Conservation (phyloP, 2,797 vertebrate species). For the Melanotaenia maccullochi region DNA sequence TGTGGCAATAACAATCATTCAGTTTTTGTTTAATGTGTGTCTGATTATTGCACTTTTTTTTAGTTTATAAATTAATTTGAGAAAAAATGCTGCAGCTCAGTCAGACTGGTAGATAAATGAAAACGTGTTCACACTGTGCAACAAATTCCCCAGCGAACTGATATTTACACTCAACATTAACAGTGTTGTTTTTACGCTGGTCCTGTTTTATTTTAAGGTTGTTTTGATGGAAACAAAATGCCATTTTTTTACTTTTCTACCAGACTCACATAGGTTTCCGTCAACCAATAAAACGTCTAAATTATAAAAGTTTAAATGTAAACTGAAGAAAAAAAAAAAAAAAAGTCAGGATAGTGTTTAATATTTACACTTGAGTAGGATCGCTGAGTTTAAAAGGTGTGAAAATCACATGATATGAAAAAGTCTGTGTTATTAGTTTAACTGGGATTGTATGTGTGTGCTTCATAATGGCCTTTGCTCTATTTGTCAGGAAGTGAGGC, state of each 20-base stretch:
- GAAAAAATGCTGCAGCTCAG: neutral
- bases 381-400: neutral
- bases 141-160: neutral
- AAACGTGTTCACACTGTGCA: neutral
- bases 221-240: neutral
- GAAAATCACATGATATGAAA: neutral
- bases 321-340: neutral
- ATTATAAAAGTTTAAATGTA: neutral
- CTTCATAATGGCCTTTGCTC: slow-evolving; percentile 40
- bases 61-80: neutral
- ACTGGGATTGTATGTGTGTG: neutral
- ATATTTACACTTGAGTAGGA: too few species aligned
- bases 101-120: neutral
- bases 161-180: neutral
- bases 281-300: neutral
- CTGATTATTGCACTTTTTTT: neutral
- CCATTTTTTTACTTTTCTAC: neutral
- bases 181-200: neutral
- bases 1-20: neutral
- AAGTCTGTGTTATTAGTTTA: neutral
- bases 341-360: too few species aligned
- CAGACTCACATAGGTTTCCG: neutral
- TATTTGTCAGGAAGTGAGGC: slow-evolving; percentile 41
- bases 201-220: neutral
- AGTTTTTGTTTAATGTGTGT: neutral